Base-by-base conservation (phyloP, 1,140 invertebrate genomes). In the Oedothorax gibbosus region DNA sequence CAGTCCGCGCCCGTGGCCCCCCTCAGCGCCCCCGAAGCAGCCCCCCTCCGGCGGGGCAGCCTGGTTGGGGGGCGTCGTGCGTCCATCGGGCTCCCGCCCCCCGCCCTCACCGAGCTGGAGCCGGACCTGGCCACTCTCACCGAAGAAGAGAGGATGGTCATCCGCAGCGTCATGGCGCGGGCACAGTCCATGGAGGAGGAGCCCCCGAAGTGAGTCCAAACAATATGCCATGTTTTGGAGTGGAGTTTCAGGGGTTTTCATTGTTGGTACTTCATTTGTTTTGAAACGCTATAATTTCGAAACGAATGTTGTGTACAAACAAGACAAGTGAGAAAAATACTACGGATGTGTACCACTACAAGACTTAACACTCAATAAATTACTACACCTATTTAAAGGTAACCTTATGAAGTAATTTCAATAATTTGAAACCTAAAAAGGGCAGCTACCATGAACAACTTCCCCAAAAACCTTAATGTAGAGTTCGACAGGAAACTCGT, bases 131-230 rank as follows among this genome's bases (percentile, higher is more conserved):
- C 92, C 86, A 91, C 93, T 87, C 88, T 93, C 85, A 92, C 92
- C 72, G 91, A 90, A 21, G 92, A 93, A 86, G 92, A 93, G 87
- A 89, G 92, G 69, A 90, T 90, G 64, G 90, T 92, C 86, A 93
- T 93, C 65, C 90, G 91, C 69, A 91, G 90, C 87, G 92, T 93
- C 20, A 93, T 93, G 91, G 92, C 91, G 60, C 91, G 92, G 87
- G 92, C 92, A 20, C 91, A 92, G 87, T 90, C 91, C 71, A 51
- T 86, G 60, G 86, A 86, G 21, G 81, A 87, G 51, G 86, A 86
- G 11, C 65, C 6, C 2, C 73, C 75, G 0, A 20, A 35, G 35
- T 35, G 35, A 35, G 35, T 35, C 2, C n/a, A n/a, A n/a, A n/a
- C n/a, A n/a, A n/a, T n/a, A n/a, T n/a, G n/a, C n/a, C n/a, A n/a